Evolutionary conservation across 2,888 invertebrate genomes (phyloP).

Genomic region (Amphipoea oculea): DNA sequence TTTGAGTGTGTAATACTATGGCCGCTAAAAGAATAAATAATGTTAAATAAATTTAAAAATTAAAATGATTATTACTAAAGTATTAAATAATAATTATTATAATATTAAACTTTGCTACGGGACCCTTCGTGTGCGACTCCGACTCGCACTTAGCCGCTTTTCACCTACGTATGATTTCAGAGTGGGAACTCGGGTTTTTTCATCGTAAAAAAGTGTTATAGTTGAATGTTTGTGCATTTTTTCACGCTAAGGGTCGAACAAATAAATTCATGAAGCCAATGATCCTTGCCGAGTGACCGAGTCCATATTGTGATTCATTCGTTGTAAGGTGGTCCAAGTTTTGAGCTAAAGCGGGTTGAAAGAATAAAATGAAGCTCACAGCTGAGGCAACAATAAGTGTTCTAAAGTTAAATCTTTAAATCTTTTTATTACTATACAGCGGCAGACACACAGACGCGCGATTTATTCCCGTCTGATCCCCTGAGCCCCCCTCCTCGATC

Average conservation of each 20-base stretch:
- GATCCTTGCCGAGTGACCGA: conserved; percentile 67
- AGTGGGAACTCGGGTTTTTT: conserved; percentile 20
- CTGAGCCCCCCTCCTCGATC: too few relatives aligned
- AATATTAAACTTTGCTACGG: neutral
- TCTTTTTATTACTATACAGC: too few relatives aligned
- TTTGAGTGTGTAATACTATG: neutral
- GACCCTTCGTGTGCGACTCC: neutral
- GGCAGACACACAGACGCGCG: too few relatives aligned
- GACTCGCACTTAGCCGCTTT: neutral
- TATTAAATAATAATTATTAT: neutral
- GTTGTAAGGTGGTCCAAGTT: conserved; percentile 17
- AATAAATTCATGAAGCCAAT: conserved; percentile 82
- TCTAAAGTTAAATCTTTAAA: too few relatives aligned
- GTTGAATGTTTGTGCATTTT: conserved; percentile 63
- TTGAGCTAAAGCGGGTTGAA: neutral
- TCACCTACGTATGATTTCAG: neutral
- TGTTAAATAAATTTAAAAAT: neutral
- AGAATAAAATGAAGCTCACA: neutral
- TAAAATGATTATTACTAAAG: too few relatives aligned
- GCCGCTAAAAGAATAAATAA: neutral
- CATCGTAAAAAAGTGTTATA: conserved; percentile 24
- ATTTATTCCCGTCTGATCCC: too few relatives aligned
- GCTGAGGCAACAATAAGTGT: neutral
- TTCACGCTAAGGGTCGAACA: conserved; percentile 67
- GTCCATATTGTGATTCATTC: conserved; percentile 77